A percentile compares a stretch with the other conserved stretches of the same genome.
phyloP scores from a whole-genome alignment of 2,888 invertebrate species.

The Drosophila demipolita region DNA sequence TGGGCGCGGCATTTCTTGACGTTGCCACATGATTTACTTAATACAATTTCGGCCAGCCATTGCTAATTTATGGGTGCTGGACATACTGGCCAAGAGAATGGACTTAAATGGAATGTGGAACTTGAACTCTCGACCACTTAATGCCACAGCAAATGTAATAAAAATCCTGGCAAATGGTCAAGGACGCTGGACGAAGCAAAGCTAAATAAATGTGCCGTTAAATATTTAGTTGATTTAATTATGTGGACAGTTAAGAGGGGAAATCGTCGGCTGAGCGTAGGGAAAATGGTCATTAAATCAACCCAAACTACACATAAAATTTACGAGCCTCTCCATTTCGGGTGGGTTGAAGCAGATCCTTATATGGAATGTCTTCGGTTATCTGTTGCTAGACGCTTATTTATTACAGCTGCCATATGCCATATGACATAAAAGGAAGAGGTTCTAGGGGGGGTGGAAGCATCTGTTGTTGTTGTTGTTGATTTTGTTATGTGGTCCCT shows the following conservation, averaged over 20 bases:
- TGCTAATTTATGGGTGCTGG: slow-evolving; percentile 66
- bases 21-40: slow-evolving; percentile 69
- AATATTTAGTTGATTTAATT: slow-evolving; percentile 80
- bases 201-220: slow-evolving; percentile 74
- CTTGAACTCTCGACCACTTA: slow-evolving; percentile 62
- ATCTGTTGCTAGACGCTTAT: slow-evolving; percentile 72
- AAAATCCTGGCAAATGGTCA: slow-evolving; percentile 64
- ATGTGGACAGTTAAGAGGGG: slow-evolving; percentile 50
- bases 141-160: slow-evolving; percentile 71
- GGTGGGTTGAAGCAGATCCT: not conserved
- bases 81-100: slow-evolving; percentile 14
- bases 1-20: slow-evolving; percentile 22
- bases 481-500: slow-evolving; percentile 57
- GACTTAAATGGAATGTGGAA: slow-evolving; percentile 18
- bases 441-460: not conserved
- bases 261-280: not conserved
- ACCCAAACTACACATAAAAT: slow-evolving; percentile 69
- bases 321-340: slow-evolving; percentile 53
- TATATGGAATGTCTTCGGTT: slow-evolving; percentile 55
- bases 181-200: slow-evolving; percentile 27
- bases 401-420: slow-evolving; percentile 76
- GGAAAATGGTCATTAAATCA: slow-evolving; percentile 66
- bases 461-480: slow-evolving; percentile 28
- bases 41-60: slow-evolving; percentile 64
- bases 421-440: slow-evolving; percentile 56